A percentile compares a stretch with the other conserved stretches of the same genome.
These are phyloP conservation scores for Eubasilissa splendida DNA, from an alignment of 2,888 invertebrate genomes.

Conservation along the genomic window DNA sequence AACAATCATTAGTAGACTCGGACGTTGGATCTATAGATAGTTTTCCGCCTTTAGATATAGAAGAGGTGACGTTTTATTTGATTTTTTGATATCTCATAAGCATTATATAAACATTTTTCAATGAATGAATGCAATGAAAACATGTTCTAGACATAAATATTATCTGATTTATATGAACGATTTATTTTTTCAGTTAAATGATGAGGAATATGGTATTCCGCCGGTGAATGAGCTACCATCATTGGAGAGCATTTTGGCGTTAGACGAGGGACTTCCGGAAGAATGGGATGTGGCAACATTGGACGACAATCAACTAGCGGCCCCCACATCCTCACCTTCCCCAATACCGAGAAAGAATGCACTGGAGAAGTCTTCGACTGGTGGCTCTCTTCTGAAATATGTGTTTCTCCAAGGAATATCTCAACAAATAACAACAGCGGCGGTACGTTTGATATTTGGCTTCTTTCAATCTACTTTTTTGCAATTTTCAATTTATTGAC, in stretches of 20 bases:
- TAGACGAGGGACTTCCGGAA: conserved; percentile 69
- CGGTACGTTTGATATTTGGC: conserved; percentile 70
- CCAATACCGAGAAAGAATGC: conserved; percentile 65
- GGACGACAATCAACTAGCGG: conserved; percentile 54
- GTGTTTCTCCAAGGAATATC: conserved; percentile 90
- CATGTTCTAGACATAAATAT: too few species aligned
- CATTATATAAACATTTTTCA: too few species aligned
- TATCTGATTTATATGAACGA: too few species aligned
- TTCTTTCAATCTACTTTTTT: too few species aligned
- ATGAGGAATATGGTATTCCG: conserved; percentile 86
- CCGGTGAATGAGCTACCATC: conserved; percentile 83
- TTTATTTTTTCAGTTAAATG: conserved; percentile 77
- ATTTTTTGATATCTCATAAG: not conserved
- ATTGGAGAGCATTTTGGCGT: conserved; percentile 85
- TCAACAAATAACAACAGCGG: conserved; percentile 89
- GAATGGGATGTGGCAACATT: conserved; percentile 43
- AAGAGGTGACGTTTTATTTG: conserved; percentile 71
- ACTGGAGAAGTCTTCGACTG: conserved; percentile 64
- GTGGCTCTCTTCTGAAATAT: conserved; percentile 82
- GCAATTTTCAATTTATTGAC: too few species aligned
- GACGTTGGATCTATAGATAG: conserved; percentile 81
- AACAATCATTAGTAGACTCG: conserved; percentile 75
- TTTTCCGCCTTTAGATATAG: conserved; percentile 79
- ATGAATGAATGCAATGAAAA: too few species aligned
- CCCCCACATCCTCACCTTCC: conserved; percentile 63